Conservation (phyloP, 2,797 vertebrate genomes). For the Danio albolineatus region DNA sequence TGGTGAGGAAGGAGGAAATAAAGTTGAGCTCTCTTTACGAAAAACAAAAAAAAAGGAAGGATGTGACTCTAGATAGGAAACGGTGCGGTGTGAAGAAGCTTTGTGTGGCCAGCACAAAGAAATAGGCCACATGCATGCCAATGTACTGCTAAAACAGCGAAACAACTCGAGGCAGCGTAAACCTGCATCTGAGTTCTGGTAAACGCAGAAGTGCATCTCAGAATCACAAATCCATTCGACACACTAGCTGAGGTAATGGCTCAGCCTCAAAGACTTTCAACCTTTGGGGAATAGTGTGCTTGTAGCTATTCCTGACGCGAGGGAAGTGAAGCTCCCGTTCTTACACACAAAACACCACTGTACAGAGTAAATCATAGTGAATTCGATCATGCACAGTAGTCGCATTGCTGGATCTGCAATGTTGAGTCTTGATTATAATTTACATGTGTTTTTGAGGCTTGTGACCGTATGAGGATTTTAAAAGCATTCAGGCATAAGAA, state of each 20-base stretch:
- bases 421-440: too few relatives aligned
- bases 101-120: conserved; percentile 39
- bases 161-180: not conserved
- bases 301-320: not conserved
- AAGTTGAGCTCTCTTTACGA: conserved; percentile 57
- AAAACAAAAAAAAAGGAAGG: conserved; percentile 74
- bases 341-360: not conserved
- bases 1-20: conserved; percentile 59
- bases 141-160: not conserved
- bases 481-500: too few relatives aligned
- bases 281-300: not conserved
- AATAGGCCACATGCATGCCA: conserved; percentile 25
- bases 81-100: conserved; percentile 60
- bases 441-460: too few relatives aligned
- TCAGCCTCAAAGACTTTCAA: not conserved
- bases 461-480: too few relatives aligned
- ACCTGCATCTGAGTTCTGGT: not conserved
- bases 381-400: too few relatives aligned
- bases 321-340: not conserved
- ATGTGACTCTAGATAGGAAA: conserved; percentile 72
- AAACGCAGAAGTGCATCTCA: not conserved
- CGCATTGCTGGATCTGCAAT: too few relatives aligned
- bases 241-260: not conserved
- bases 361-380: not conserved
- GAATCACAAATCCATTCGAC: not conserved